Evolutionary conservation across 2,888 invertebrate species (phyloP), one percentile per base, ranked within the genome.

Genomic region (Drosophila peninsularis): DNA sequence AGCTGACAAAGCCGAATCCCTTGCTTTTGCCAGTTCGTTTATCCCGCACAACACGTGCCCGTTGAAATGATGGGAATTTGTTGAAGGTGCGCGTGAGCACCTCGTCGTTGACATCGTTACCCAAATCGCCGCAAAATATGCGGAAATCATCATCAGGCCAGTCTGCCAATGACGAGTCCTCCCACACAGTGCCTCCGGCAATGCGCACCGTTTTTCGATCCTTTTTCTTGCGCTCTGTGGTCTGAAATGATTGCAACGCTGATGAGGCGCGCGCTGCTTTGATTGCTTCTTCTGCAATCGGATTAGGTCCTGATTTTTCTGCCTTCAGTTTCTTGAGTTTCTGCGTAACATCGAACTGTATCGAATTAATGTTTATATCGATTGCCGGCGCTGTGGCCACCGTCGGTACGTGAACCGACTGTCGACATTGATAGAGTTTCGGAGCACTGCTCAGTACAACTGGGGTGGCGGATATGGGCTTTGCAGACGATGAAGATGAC

Each of bases 91-190:
- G 94, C 0, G 97, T 97, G n/a, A 99, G 93, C 67, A 98, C 95
- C 92, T 99, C 99, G 90, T 99, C 99, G 0, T 98, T 99, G 27
- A 99, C 99, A 92, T 99, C 99, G 92, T 99, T 99, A 17, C 99
- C 99, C 49, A 99, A 94, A 93, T 99, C 99, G n/a, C 99, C 99
- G 91, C 99, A 99, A 93, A 99, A 99, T 93, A 99, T 96, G 76
- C 99, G 94, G 93, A 98, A 99, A 93, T 99, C 99, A 93, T 98
- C 98, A 80, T 97, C 96, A n/a, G 97, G 96, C 99, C 99, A 99
- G 90, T 99, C 99, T 19, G 95, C 93, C 57, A 99, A 93, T 0
- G 98, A 97, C 24, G 95, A 94, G 93, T 99, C 99, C 92, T 99
- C 99, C 99, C 99, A 99, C 0, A 96, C 96, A 80, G 96, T 96